These are phyloP conservation scores for Drosophila tani DNA, from an alignment of 1,140 invertebrate species.

Conservation along the genomic window DNA sequence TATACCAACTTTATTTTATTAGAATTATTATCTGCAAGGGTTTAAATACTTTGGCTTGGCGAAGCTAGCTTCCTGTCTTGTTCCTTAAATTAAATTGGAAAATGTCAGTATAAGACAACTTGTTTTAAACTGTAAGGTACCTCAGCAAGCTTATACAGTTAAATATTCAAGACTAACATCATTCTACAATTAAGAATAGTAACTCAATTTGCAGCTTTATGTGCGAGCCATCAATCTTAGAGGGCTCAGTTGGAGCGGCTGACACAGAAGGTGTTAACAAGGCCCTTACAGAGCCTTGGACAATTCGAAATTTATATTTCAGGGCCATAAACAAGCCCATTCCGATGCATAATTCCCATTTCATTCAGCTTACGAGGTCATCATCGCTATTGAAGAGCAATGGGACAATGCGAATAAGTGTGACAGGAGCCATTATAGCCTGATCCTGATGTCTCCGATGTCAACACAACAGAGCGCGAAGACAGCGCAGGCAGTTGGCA, in stretches of 20 bases:
- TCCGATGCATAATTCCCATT: conserved; percentile 61
- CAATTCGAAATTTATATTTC: conserved; percentile 47
- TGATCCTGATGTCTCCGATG: conserved; percentile 57
- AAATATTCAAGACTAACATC: no score
- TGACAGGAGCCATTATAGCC: conserved; percentile 77
- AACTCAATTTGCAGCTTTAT: conserved; percentile 2
- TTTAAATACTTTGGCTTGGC: neutral
- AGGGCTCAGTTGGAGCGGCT: conserved; percentile 15
- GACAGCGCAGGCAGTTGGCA: conserved; percentile 58
- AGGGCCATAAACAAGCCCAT: conserved; percentile 44
- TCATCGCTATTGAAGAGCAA: conserved; percentile 58
- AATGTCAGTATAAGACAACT: neutral
- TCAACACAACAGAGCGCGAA: conserved; percentile 63
- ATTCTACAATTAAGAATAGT: no score
- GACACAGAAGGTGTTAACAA: conserved; percentile 60
- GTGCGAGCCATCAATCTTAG: conserved; percentile 11
- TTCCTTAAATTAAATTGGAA: neutral
- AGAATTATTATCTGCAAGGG: neutral
- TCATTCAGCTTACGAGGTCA: conserved; percentile 64
- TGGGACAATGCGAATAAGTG: conserved; percentile 78
- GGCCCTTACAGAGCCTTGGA: conserved; percentile 20
- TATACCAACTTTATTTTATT: no score
- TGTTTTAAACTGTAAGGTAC: neutral
- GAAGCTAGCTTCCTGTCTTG: no score
- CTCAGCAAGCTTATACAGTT: neutral